These are phyloP conservation scores for Heterocephalus glaber DNA, from an alignment of 2,113 vertebrate species.

Conservation along the genomic window DNA sequence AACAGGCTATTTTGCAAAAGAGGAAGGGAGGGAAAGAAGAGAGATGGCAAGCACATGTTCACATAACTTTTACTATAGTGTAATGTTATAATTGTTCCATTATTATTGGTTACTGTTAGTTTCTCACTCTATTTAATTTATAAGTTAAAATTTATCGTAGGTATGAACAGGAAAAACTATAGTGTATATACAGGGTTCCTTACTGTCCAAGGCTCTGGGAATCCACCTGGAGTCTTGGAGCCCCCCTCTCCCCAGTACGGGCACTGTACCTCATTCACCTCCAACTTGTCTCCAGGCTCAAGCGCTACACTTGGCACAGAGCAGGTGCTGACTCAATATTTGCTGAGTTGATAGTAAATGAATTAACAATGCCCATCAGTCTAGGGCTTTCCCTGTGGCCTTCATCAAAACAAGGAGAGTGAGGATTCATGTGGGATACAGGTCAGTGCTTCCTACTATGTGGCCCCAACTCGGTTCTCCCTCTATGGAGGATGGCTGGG, in stretches of 20 bases:
- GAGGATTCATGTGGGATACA: background rate
- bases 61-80: too few species aligned
- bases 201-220: background rate
- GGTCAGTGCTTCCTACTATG: accelerated
- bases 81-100: background rate
- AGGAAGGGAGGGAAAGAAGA: background rate
- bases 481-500: background rate
- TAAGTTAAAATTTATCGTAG: background rate
- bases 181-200: too few species aligned
- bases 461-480: background rate
- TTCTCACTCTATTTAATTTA: background rate
- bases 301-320: background rate
- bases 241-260: background rate
- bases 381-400: background rate
- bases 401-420: background rate
- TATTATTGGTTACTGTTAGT: background rate
- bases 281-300: background rate
- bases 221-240: background rate
- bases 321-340: background rate
- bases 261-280: too few species aligned
- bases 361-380: background rate
- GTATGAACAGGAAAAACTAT: background rate
- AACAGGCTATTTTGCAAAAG: background rate
- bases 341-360: background rate
- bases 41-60: background rate